Evolutionary conservation across 35 echinoderm and acorn worm species (phyloP).

Genomic region (Diadema setosum): DNA sequence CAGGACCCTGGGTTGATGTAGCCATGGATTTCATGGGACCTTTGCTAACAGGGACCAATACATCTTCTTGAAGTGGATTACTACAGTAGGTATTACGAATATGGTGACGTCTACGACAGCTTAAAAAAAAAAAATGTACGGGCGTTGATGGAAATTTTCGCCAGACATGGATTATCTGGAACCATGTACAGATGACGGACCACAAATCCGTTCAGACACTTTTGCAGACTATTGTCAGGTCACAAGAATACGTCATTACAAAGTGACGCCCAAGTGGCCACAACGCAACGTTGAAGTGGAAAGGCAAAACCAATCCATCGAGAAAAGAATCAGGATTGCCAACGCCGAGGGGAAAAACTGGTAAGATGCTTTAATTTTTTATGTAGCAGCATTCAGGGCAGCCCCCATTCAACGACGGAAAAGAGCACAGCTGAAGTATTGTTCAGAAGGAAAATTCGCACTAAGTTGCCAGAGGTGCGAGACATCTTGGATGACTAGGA

Average conservation of each 20-base stretch:
- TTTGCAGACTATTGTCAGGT: not conserved
- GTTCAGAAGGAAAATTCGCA: slow-evolving; percentile 16
- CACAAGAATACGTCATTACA: not conserved
- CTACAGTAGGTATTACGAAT: slow-evolving; percentile 35
- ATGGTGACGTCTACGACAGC: not conserved
- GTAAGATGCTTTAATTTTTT: not conserved
- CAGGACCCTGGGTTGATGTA: too few relatives aligned
- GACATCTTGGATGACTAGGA: not conserved
- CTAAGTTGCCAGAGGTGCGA: not conserved
- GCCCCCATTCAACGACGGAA: not conserved
- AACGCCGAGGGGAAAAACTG: slow-evolving; percentile 2
- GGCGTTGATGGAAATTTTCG: not conserved
- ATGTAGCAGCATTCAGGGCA: not conserved
- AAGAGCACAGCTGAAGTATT: not conserved
- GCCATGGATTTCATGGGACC: slow-evolving; percentile 20
- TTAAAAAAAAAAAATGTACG: too few relatives aligned
- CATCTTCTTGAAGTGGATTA: slow-evolving; percentile 7
- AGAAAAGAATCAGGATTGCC: not conserved
- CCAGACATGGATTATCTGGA: not conserved
- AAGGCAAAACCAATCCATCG: not conserved
- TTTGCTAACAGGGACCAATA: not conserved
- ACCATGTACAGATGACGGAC: not conserved
- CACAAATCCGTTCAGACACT: not conserved
- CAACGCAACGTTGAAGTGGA: slow-evolving; percentile 18
- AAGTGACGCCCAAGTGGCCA: not conserved